Conservation (phyloP, 53 echinoderm and acorn worm species). For the Holothuria leucospilota region DNA sequence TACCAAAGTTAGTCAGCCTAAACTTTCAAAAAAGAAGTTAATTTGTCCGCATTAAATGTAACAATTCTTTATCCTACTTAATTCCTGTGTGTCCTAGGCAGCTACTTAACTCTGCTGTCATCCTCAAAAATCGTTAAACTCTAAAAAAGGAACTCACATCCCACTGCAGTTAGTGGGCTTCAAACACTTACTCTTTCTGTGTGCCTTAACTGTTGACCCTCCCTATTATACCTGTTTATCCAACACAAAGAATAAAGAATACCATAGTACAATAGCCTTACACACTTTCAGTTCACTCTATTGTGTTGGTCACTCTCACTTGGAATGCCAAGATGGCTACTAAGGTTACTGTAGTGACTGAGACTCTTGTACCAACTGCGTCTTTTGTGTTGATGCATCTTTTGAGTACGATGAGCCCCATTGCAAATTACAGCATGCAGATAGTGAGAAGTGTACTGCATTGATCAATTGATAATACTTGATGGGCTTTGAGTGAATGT, state of each 20-base stretch:
- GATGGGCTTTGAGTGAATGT: too few relatives aligned
- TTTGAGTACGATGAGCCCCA: too few relatives aligned
- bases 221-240: conserved; percentile 36
- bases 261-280: neutral
- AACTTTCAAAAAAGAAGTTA: too few relatives aligned
- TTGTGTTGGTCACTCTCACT: conserved; percentile 14
- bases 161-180: conserved; percentile 11
- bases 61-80: neutral
- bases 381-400: conserved; percentile 16
- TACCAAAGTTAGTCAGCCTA: too few relatives aligned
- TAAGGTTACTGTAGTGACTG: conserved; percentile 28
- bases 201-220: conserved; percentile 25
- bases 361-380: neutral
- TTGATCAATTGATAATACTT: conserved; percentile 14
- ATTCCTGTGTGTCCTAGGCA: conserved; percentile 35
- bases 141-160: conserved; percentile 2
- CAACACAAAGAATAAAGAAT: conserved; percentile 27
- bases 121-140: neutral
- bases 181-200: neutral
- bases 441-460: neutral
- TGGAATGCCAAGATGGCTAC: conserved; percentile 28
- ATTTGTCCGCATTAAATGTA: too few relatives aligned
- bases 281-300: conserved; percentile 3
- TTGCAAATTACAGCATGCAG: neutral
- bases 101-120: conserved; percentile 12